Evolutionary conservation across 2,797 vertebrate genomes (phyloP), one percentile per base, ranked within the genome.

Genomic region (Mormyrus proboscirostris): DNA sequence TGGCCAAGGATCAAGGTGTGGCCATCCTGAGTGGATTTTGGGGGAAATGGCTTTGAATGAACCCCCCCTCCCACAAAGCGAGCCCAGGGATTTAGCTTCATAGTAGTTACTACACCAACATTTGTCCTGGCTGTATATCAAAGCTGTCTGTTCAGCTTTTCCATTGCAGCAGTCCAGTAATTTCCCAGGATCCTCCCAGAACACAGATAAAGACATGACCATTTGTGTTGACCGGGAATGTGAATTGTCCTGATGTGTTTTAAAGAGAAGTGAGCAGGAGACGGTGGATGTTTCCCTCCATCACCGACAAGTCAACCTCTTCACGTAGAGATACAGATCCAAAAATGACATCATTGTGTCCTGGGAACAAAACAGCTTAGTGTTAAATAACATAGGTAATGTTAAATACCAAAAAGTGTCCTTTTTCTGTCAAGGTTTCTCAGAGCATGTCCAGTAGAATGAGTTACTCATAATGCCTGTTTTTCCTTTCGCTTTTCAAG

Each of bases 331-430:
- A 41, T 16, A 44, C 73, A 3, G 73, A 69, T 89, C 87, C 55
- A 55, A 12, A 5, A 76, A 73, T 94, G 92, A 95, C 91, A 90
- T 94, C 92, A 93, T 89, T 89, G 79, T 73, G 88, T 93, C 38
- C 38, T n/a, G 73, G 73, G 73, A 79, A 19, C 14, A 19, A 41
- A 79, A 73, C 65, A 0, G 65, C 38, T 44, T n/a, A 91, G 90
- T 89, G 7, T 92, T 91, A 92, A 90, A 88, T 33, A 50, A 41
- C 73, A 79, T 53, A 47, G 73, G 69, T 86, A 76, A 50, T 89
- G 50, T 59, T 53, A 59, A 86, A 85, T 88, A 83, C 62, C 62
- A 53, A 55, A 86, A 29, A 12, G 57, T 2, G n/a, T 49, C 49
- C 62, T 25, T 47, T 87, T 22, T 47, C 50, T 85, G 44, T 85